A percentile compares a stretch with the other conserved stretches of the same genome.
Conservation (phyloP, 2,797 vertebrate genomes). For the Scleropages formosus region DNA sequence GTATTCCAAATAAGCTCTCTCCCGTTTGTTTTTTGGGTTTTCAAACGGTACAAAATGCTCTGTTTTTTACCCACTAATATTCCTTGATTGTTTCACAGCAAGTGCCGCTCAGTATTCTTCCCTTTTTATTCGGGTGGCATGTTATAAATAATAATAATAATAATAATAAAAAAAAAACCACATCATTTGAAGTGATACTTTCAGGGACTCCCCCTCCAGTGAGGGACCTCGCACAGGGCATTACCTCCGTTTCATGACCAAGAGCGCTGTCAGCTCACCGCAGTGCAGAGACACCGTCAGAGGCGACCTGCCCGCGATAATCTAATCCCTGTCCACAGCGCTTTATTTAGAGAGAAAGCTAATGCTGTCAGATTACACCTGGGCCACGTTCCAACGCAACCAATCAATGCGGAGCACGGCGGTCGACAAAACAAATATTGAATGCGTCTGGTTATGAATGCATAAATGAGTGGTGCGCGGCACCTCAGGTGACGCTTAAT, state of each 20-base stretch:
- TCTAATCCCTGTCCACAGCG: constrained; percentile 14
- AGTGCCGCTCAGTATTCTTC: no score
- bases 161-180: no score
- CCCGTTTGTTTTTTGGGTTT: no score
- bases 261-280: background rate
- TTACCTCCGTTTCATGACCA: background rate
- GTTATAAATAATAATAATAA: no score
- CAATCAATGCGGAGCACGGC: background rate
- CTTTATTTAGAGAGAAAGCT: constrained; percentile 18
- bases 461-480: no score
- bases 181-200: background rate
- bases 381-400: background rate
- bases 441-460: background rate
- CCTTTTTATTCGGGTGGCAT: no score
- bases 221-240: background rate
- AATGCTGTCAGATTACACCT: constrained; percentile 14
- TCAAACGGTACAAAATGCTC: no score
- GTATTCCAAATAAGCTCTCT: no score
- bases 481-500: background rate
- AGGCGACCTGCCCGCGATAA: background rate
- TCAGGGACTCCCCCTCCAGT: background rate
- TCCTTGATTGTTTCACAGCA: no score
- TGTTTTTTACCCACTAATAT: no score
- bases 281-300: background rate
- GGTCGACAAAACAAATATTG: background rate